phyloP scores from a whole-genome alignment of 1,140 invertebrate species.

The Philopotamus ludificatus region DNA sequence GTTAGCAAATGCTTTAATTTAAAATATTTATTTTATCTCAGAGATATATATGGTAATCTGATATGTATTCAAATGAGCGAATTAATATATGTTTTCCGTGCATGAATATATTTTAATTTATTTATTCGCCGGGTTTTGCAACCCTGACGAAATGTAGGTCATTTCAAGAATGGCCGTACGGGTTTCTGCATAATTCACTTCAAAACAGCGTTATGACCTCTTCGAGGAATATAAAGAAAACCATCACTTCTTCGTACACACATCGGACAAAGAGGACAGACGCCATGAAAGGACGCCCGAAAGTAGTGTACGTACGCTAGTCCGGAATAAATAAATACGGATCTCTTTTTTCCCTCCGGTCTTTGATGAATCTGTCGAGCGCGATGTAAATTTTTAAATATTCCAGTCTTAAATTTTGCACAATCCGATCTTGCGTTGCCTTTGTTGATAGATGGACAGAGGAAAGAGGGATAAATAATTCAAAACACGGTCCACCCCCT shows the following conservation, averaged over 20 bases:
- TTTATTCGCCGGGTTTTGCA: too few species aligned
- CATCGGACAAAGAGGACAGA: not conserved
- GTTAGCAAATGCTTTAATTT: too few species aligned
- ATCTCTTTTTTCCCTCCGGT: too few species aligned
- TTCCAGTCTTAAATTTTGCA: constrained; percentile 8
- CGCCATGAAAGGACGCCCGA: not conserved
- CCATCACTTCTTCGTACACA: not conserved
- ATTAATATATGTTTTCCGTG: too few species aligned
- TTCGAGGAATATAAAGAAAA: not conserved
- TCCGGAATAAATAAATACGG: not conserved
- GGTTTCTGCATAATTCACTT: not conserved
- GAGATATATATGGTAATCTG: too few species aligned
- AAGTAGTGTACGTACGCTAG: not conserved
- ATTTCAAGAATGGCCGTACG: not conserved
- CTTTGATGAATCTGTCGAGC: too few species aligned
- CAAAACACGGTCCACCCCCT: constrained; percentile 10
- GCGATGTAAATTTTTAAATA: too few species aligned
- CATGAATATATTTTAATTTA: too few species aligned
- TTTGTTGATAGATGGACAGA: constrained; percentile 22
- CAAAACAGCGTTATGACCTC: not conserved
- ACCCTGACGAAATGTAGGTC: not conserved
- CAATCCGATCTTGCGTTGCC: constrained; percentile 8
- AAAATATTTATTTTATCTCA: too few species aligned
- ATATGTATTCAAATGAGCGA: too few species aligned
- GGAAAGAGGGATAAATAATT: constrained; percentile 30